Percentiles rank a stretch among this genome's conserved stretches.
Conservation (phyloP, 2,888 invertebrate genomes). For the Plebejus anna region DNA sequence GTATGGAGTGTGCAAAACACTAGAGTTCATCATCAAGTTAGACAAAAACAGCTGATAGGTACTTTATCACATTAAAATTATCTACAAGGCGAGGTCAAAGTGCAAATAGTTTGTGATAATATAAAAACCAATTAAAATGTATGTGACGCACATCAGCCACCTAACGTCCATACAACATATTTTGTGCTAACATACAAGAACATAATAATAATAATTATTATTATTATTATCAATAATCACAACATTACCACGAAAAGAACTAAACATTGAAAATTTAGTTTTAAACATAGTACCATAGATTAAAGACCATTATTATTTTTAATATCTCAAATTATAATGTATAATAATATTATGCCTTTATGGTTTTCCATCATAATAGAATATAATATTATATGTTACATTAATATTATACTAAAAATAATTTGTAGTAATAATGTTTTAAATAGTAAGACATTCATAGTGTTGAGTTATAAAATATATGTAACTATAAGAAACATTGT, state of each 20-base stretch:
- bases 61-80: constrained; percentile 8
- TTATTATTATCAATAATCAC: background rate
- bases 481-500: background rate
- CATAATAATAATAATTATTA: background rate
- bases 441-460: too few relatives aligned
- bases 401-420: too few relatives aligned
- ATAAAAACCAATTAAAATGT: background rate
- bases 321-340: too few relatives aligned
- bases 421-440: too few relatives aligned
- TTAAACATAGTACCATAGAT: too few relatives aligned
- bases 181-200: background rate
- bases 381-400: too few relatives aligned
- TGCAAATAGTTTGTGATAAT: background rate
- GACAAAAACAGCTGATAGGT: constrained; percentile 15
- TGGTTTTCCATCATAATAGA: too few relatives aligned
- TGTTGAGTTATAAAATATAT: too few relatives aligned
- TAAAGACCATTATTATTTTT: too few relatives aligned
- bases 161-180: background rate
- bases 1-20: background rate
- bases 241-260: too few relatives aligned
- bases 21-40: background rate
- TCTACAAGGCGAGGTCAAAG: background rate
- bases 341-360: too few relatives aligned
- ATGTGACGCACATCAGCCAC: background rate
- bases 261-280: too few relatives aligned